Base-by-base conservation (phyloP, 1,140 invertebrate species). In the Drosophila suzukii region DNA sequence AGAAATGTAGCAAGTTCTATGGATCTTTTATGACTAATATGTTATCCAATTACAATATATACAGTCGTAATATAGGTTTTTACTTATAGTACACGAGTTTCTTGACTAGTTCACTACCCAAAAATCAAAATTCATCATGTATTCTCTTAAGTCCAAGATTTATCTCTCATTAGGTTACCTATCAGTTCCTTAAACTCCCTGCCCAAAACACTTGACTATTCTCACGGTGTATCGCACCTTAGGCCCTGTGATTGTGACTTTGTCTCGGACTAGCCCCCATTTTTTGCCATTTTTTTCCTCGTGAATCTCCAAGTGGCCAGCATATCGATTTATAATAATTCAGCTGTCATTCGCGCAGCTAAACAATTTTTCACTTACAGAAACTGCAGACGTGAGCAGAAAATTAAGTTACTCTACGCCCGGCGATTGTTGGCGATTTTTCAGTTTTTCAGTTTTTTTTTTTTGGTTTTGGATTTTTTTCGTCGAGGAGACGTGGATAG, bases 241-340 rank as follows among this genome's bases (percentile, higher is more conserved):
- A 41, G 55, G 32, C 56, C 24, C 41, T 38, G 39, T 17, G 62
- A 65, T 32, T 62, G 41, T 36, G 46, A 47, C 61, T 54, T 34
- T 36, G 46, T 32, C 61, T 54, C 39, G 30, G 51, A 61, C 67
- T 75, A 75, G 72, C 74, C 74, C 74, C 73, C 72, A 59, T 75
- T 75, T 75, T 55, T 43, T 20, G 34, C 67, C 24, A 43, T 75
- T 55, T 59, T 20, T 67, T 68, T 65, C 36, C 36, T 32, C 46
- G 47, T 68, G 61, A 53, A 65, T 67, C 61, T 66, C 66, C 54
- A 56, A 75, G 47, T 75, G 39, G 63, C 63, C 62, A 77, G 56
- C 55, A 88, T 86, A 86, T 90, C 88, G 88, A 90, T 90, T 90
- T 83, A 81, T 90, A 90, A 90, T 90, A 90, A 90, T 90, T 90